Percentiles rank a stretch among this genome's conserved stretches.
These are phyloP conservation scores for Drosophila novamexicana DNA, from an alignment of 1,140 invertebrate genomes.

Conservation along the genomic window DNA sequence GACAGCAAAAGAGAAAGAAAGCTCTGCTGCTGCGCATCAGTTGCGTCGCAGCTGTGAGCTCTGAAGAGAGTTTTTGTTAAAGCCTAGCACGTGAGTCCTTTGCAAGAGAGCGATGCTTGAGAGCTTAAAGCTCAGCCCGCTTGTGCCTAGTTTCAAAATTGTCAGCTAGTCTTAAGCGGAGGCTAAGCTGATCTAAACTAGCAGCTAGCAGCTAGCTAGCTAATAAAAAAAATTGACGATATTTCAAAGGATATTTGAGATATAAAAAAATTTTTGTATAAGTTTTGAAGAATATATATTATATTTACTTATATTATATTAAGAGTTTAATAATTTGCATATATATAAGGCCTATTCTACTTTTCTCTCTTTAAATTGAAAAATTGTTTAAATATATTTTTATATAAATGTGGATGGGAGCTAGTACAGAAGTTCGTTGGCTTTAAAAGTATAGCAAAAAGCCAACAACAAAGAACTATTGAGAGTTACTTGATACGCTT, in stretches of 20 bases:
- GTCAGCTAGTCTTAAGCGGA: not conserved
- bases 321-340: too few species aligned
- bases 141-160: constrained; percentile 7
- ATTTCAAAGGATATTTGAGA: too few species aligned
- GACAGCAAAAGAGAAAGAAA: not conserved
- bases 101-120: constrained; percentile 20
- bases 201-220: not conserved
- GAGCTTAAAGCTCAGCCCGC: constrained; percentile 31
- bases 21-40: constrained; percentile 62
- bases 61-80: constrained; percentile 39
- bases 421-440: too few species aligned
- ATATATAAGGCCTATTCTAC: too few species aligned
- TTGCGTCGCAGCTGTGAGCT: constrained; percentile 1
- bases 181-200: constrained; percentile 8
- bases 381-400: too few species aligned
- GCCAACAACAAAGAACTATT: not conserved
- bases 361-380: too few species aligned
- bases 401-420: too few species aligned
- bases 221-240: too few species aligned
- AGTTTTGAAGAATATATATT: too few species aligned
- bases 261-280: too few species aligned
- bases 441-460: too few species aligned
- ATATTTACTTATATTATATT: too few species aligned
- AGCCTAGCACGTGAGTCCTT: constrained; percentile 65
- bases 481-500: constrained; percentile 2